Evolutionary conservation across 2,797 vertebrate genomes (phyloP).

Genomic region (Oryzias dopingdopingensis): DNA sequence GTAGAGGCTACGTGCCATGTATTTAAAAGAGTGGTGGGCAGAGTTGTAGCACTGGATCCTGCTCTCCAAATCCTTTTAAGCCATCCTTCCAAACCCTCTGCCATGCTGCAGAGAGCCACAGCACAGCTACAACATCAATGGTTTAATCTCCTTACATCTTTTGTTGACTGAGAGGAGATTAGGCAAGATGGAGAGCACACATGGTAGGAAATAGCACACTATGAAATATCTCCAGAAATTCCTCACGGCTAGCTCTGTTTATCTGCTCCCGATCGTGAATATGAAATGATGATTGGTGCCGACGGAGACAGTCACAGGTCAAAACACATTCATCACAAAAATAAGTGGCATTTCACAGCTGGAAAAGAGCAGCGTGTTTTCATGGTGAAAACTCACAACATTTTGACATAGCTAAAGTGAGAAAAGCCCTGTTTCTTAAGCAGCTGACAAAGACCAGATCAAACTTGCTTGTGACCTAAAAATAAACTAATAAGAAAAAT

Average conservation of each 20-base stretch:
- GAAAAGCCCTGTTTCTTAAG: too few species aligned
- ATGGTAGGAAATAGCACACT: constrained; percentile 33
- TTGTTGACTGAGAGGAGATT: constrained; percentile 53
- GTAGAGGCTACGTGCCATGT: constrained; percentile 59
- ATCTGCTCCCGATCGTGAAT: constrained; percentile 20
- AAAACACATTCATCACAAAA: constrained; percentile 18
- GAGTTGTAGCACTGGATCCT: constrained; percentile 42
- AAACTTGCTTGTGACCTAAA: too few species aligned
- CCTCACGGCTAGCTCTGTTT: constrained; percentile 16
- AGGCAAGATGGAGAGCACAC: constrained; percentile 32
- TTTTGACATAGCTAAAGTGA: neutral
- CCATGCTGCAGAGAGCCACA: constrained; percentile 35
- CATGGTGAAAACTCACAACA: neutral
- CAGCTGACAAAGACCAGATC: too few species aligned
- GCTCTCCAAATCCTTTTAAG: constrained; percentile 62
- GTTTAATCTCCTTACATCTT: constrained; percentile 65
- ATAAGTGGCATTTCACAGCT: neutral
- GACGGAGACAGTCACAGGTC: constrained; percentile 11
- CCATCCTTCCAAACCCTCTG: constrained; percentile 42
- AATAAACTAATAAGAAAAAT: too few species aligned
- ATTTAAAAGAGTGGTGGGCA: constrained; percentile 61
- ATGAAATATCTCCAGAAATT: constrained; percentile 35
- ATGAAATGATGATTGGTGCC: constrained; percentile 4
- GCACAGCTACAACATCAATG: constrained; percentile 50
- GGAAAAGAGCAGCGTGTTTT: neutral